Conservation (phyloP, 1,140 invertebrate species). For the Mya arenaria region DNA sequence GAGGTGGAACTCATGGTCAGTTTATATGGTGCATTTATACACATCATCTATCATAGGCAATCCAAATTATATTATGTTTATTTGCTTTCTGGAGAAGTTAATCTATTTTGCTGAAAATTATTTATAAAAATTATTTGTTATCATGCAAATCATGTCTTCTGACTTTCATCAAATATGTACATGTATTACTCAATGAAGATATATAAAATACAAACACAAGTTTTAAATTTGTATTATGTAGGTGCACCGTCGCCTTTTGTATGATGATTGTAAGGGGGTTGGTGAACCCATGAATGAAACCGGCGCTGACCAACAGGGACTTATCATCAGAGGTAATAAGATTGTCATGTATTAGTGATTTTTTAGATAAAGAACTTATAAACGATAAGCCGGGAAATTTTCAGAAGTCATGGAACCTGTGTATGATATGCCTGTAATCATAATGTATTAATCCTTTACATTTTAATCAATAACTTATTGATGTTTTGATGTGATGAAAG, state of each 20-base stretch:
- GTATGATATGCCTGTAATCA: too few relatives aligned
- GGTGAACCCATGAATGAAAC: constrained; percentile 95
- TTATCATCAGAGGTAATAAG: constrained; percentile 89
- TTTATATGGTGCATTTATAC: neutral
- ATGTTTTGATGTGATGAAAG: too few relatives aligned
- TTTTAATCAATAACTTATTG: too few relatives aligned
- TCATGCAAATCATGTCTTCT: neutral
- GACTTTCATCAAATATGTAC: neutral
- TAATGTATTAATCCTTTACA: too few relatives aligned
- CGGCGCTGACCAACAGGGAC: constrained; percentile 85
- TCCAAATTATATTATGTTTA: too few relatives aligned
- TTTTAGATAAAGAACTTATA: neutral
- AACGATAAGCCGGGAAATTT: too few relatives aligned
- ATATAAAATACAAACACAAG: too few relatives aligned
- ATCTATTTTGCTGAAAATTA: too few relatives aligned
- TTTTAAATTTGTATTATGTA: too few relatives aligned
- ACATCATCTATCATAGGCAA: neutral
- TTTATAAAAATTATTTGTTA: neutral
- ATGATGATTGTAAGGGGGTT: constrained; percentile 96
- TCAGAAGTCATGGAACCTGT: constrained; percentile 71
- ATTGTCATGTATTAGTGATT: constrained; percentile 25
- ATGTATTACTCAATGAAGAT: too few relatives aligned
- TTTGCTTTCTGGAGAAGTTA: too few relatives aligned
- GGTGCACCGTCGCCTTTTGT: constrained; percentile 92
- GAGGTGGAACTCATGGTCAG: constrained; percentile 84